phyloP scores from a whole-genome alignment of 2,113 vertebrate genomes.

The Arizona elegans region DNA sequence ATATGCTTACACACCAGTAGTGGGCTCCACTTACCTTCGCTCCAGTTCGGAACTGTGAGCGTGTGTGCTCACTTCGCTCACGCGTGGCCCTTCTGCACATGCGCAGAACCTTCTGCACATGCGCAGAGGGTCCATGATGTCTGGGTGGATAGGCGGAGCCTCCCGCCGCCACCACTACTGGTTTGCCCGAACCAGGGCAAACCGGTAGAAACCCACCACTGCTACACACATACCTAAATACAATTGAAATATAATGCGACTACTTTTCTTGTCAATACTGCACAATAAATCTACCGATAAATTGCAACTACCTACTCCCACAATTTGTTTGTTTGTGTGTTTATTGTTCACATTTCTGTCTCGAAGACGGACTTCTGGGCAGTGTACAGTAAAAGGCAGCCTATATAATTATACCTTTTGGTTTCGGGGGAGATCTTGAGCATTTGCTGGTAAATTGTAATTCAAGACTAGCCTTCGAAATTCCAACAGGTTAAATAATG shows the following conservation, averaged over 20 bases:
- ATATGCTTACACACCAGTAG: neutral
- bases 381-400: neutral
- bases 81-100: too few species aligned
- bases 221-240: neutral
- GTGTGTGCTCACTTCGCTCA: too few species aligned
- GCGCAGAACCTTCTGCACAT: too few species aligned
- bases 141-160: too few species aligned
- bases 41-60: too few species aligned
- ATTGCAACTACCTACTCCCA: neutral
- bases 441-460: conserved; percentile 86
- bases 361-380: neutral
- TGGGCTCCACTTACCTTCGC: too few species aligned
- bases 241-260: neutral
- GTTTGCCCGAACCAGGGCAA: too few species aligned
- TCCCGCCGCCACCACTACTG: too few species aligned
- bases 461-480: conserved; percentile 96
- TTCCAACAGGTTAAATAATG: conserved; percentile 86
- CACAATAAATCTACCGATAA: accelerated
- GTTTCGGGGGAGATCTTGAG: conserved; percentile 91
- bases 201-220: too few species aligned
- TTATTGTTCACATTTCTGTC: neutral
- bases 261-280: neutral
- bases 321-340: neutral
- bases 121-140: too few species aligned
- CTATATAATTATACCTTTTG: conserved; percentile 83